Percentiles rank a stretch among this genome's conserved stretches.
phyloP scores from a whole-genome alignment of 2,888 invertebrate species.

The Eustalomyia histrio region DNA sequence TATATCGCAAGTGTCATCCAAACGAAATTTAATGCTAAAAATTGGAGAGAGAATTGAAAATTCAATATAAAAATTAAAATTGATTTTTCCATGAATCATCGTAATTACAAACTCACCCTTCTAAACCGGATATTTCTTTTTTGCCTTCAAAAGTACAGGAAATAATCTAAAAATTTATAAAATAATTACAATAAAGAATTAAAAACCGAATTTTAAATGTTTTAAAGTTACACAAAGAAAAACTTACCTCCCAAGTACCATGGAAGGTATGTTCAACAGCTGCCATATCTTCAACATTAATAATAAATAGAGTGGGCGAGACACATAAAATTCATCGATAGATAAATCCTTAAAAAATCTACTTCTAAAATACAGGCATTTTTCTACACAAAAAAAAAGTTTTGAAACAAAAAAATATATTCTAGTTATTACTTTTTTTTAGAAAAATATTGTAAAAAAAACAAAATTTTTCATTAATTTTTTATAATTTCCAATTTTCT shows the following conservation, averaged over 20 bases:
- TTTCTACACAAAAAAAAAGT: not conserved
- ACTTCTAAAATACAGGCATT: conserved; percentile 21
- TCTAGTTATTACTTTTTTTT: not conserved
- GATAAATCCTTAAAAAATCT: not conserved
- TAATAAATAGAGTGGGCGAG: conserved; percentile 62
- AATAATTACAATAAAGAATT: conserved; percentile 12
- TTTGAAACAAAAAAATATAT: not conserved
- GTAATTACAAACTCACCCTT: conserved; percentile 71
- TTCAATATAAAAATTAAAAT: conserved; percentile 18
- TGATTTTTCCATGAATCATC: conserved; percentile 39
- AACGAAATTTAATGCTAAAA: conserved; percentile 78
- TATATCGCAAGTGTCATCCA: conserved; percentile 84
- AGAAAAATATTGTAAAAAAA: conserved; percentile 11
- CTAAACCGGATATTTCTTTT: conserved; percentile 74
- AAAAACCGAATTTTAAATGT: not conserved
- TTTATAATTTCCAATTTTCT: not conserved
- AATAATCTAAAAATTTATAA: conserved; percentile 70
- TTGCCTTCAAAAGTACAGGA: conserved; percentile 76
- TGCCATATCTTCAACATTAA: conserved; percentile 62
- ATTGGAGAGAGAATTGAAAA: not conserved
- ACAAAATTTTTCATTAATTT: not conserved
- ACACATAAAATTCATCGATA: conserved; percentile 41
- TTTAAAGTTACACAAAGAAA: not conserved
- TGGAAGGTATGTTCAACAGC: conserved; percentile 80
- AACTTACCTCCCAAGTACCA: conserved; percentile 82